A percentile compares a stretch with the other conserved stretches of the same genome.
These are phyloP conservation scores for Odobenus rosmarus DNA, from an alignment of 2,113 vertebrate genomes.

Conservation along the genomic window DNA sequence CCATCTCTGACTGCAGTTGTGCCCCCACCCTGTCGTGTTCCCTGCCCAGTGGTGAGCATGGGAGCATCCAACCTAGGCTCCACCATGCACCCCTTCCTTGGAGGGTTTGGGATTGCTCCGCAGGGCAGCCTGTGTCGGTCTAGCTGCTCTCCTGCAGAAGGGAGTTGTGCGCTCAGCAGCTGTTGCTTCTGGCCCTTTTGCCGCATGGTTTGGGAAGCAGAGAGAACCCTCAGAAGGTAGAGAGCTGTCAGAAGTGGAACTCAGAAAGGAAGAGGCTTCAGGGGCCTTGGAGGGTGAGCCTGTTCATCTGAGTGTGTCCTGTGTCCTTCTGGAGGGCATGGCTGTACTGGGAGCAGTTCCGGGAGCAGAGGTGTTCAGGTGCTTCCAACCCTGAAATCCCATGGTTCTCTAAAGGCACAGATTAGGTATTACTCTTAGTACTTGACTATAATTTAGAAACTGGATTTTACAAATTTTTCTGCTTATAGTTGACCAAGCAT, in stretches of 20 bases:
- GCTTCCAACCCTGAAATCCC: not conserved
- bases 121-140: rapidly evolving
- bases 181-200: not conserved
- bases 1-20: not conserved
- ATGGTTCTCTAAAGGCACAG: not conserved
- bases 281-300: not conserved
- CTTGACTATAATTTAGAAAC: not conserved
- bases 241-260: not conserved
- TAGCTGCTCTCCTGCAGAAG: not conserved
- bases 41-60: not conserved
- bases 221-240: not conserved
- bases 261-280: not conserved
- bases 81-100: not conserved
- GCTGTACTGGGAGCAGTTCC: not conserved
- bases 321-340: too few relatives aligned
- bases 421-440: not conserved
- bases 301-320: rapidly evolving
- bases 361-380: not conserved
- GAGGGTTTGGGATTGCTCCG: not conserved
- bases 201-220: not conserved
- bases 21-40: not conserved
- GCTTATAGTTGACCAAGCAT: not conserved
- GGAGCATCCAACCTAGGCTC: not conserved
- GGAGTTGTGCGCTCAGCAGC: not conserved
- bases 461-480: not conserved